A percentile compares a stretch with the other conserved stretches of the same genome.
Conservation (phyloP, 2,888 invertebrate genomes). For the Diloba caeruleocephala region DNA sequence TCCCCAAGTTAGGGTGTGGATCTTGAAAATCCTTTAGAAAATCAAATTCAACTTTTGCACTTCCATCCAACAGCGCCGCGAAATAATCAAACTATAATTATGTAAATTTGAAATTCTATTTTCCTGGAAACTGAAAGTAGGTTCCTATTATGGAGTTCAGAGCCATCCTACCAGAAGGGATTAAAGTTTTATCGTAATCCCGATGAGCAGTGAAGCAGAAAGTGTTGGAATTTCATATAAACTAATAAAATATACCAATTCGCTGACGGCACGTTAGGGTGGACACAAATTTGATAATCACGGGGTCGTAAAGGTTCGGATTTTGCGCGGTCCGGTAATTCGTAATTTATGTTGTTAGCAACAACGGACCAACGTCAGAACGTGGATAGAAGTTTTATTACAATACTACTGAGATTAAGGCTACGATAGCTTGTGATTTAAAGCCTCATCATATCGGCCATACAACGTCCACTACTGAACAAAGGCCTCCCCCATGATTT, state of each 20-base stretch:
- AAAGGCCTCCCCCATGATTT: too few species aligned
- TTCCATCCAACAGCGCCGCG: slow-evolving; percentile 2
- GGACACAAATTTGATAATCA: slow-evolving; percentile 58
- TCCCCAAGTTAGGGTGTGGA: slow-evolving; percentile 12
- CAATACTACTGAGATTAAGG: too few species aligned
- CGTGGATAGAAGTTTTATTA: too few species aligned
- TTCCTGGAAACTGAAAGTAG: slow-evolving; percentile 11
- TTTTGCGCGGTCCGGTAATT: slow-evolving; percentile 50
- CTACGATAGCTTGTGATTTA: too few species aligned
- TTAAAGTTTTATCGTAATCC: slow-evolving; percentile 65
- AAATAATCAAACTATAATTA: slow-evolving; percentile 40
- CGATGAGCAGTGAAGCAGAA: slow-evolving; percentile 35
- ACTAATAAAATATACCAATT: slow-evolving; percentile 60
- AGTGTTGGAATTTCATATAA: slow-evolving; percentile 39
- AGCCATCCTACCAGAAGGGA: slow-evolving; percentile 52
- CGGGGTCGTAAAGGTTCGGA: slow-evolving; percentile 33
- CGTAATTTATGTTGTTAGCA: slow-evolving; percentile 36
- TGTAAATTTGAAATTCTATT: slow-evolving; percentile 31
- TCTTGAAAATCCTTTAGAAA: slow-evolving; percentile 26
- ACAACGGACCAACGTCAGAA: neutral
- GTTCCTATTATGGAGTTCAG: slow-evolving; percentile 56
- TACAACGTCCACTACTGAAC: too few species aligned
- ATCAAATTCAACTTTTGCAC: slow-evolving; percentile 36
- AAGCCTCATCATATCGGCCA: too few species aligned
- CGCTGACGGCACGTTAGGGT: slow-evolving; percentile 56